Evolutionary conservation across 2,888 invertebrate genomes (phyloP).

Genomic region (Adelphocoris suturalis): DNA sequence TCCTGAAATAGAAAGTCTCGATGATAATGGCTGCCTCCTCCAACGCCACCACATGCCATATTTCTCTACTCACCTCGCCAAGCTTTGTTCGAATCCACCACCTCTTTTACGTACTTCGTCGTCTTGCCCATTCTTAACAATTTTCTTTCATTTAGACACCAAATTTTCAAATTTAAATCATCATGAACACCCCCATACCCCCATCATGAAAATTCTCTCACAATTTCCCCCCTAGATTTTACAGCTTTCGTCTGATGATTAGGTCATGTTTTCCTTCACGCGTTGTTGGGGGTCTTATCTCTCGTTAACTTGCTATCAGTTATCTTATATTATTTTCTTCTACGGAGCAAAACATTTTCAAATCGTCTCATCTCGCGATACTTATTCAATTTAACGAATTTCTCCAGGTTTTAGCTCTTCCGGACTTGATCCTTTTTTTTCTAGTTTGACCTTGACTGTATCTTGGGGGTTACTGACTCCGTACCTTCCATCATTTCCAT

Average conservation of each 20-base stretch:
- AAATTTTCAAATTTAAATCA: background rate
- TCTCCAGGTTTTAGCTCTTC: background rate
- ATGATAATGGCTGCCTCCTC: constrained; percentile 61
- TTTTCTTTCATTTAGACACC: background rate
- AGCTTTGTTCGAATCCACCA: background rate
- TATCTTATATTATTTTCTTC: constrained; percentile 34
- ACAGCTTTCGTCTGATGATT: constrained; percentile 4
- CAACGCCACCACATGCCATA: constrained; percentile 65
- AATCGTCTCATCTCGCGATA: background rate
- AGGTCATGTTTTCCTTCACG: constrained; percentile 21
- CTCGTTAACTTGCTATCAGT: constrained; percentile 43
- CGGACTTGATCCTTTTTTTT: constrained; percentile 25
- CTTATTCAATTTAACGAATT: background rate
- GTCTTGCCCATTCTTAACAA: background rate
- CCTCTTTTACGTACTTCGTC: background rate
- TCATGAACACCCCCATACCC: background rate
- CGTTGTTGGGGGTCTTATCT: constrained; percentile 50
- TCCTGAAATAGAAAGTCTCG: constrained; percentile 63
- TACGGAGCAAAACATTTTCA: background rate
- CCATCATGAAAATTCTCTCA: background rate
- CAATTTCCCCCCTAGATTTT: background rate
- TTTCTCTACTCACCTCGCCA: background rate
- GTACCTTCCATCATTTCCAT: constrained; percentile 39
- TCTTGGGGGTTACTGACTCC: constrained; percentile 57
- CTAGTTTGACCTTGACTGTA: constrained; percentile 54